Conservation (phyloP, 2,113 vertebrate species). For the Chroicocephalus ridibundus region DNA sequence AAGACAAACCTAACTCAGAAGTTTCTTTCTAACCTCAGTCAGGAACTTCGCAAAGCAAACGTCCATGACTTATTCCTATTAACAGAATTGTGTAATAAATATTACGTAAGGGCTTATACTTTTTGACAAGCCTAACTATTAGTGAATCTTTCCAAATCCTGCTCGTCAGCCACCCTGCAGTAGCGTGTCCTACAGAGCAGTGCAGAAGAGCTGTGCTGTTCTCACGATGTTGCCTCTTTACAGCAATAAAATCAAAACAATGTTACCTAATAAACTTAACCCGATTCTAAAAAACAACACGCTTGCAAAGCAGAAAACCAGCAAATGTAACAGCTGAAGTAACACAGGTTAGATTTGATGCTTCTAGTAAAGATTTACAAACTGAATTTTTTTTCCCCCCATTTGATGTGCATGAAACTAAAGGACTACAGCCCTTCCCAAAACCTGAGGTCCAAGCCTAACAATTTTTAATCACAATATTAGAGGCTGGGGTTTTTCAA, state of each 20-base stretch:
- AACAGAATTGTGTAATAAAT: accelerated
- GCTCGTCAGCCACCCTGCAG: background rate
- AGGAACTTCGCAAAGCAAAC: background rate
- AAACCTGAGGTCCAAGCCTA: background rate
- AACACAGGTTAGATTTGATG: no score
- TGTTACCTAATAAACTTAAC: background rate
- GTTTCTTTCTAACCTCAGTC: background rate
- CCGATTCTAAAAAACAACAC: no score
- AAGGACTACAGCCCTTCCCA: background rate
- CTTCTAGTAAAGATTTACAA: background rate
- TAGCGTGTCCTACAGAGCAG: accelerated
- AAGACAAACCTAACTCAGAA: background rate
- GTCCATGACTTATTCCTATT: accelerated
- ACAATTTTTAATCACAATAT: background rate
- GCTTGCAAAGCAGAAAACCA: background rate
- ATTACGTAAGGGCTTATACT: accelerated
- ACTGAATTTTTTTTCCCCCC: no score
- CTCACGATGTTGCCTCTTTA: background rate
- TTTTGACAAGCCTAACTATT: background rate
- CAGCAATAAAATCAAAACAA: background rate
- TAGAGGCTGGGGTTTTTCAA: background rate
- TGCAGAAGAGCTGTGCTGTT: accelerated
- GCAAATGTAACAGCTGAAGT: background rate
- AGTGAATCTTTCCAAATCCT: background rate
- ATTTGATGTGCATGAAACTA: accelerated